These are phyloP conservation scores for Tethea ocularis DNA, from an alignment of 2,888 invertebrate species.

Conservation along the genomic window DNA sequence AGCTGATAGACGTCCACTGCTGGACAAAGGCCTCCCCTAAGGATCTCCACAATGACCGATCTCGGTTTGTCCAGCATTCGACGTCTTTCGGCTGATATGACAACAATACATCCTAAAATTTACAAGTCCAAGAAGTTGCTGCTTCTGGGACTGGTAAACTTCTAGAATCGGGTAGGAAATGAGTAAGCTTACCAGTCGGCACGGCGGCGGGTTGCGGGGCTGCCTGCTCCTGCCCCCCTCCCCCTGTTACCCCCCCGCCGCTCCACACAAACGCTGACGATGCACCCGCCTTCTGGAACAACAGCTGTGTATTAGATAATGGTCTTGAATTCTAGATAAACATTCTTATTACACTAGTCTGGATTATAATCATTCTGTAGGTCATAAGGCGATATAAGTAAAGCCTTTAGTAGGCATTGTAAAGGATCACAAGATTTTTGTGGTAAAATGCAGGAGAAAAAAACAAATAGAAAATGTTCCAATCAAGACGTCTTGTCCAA, in stretches of 20 bases:
- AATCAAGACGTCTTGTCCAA: background rate
- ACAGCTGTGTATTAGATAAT: slow-evolving; percentile 37
- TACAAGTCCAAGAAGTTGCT: background rate
- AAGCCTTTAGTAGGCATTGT: no score
- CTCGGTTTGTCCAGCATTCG: no score
- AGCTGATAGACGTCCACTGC: no score
- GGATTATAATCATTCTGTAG: background rate
- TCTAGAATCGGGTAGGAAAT: no score
- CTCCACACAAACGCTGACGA: slow-evolving; percentile 85
- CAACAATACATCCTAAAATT: background rate
- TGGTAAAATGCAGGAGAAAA: background rate
- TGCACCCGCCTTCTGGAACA: slow-evolving; percentile 86
- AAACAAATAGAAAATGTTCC: background rate
- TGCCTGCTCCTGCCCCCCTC: slow-evolving; percentile 83
- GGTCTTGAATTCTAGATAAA: slow-evolving; percentile 11
- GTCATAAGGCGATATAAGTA: no score
- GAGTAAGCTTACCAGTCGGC: slow-evolving; percentile 76
- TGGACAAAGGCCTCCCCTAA: no score
- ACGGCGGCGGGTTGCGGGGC: slow-evolving; percentile 84
- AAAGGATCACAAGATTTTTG: background rate
- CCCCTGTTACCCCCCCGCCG: slow-evolving; percentile 81
- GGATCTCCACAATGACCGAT: no score
- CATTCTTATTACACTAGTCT: background rate
- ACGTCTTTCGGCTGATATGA: no score
- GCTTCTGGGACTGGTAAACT: background rate